Percentiles rank a stretch among this genome's conserved stretches.
Evolutionary conservation across 2,113 vertebrate genomes (phyloP).

Genomic region (Prolemur simus): DNA sequence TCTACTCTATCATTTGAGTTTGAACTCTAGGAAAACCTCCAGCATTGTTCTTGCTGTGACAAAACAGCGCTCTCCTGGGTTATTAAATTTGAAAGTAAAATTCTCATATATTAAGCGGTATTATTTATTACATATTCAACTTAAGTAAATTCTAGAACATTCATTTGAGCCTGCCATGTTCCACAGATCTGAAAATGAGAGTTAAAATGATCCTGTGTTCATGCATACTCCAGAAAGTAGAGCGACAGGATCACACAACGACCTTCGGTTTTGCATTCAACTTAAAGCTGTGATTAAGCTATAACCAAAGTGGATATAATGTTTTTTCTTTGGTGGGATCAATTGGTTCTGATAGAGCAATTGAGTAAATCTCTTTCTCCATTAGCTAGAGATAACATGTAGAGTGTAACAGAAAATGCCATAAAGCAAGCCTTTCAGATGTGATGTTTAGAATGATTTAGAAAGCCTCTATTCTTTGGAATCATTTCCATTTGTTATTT

Average conservation of each 20-base stretch:
- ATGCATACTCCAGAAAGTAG: neutral
- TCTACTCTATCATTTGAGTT: neutral
- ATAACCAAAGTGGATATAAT: neutral
- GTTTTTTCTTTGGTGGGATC: neutral
- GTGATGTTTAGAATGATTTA: neutral
- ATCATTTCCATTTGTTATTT: neutral
- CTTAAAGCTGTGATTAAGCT: neutral
- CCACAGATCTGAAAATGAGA: neutral
- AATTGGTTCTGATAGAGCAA: neutral
- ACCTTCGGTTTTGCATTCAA: neutral
- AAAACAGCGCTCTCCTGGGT: neutral
- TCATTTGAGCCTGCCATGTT: neutral
- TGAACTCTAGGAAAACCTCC: neutral
- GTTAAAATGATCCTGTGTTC: neutral
- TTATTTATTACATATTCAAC: neutral
- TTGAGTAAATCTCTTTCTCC: neutral
- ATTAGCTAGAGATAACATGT: neutral
- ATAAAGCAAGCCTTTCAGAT: neutral
- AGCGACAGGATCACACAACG: accelerated
- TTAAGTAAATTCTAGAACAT: neutral
- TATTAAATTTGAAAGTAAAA: conserved; percentile 9
- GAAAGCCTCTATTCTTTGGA: neutral
- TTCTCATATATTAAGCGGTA: neutral
- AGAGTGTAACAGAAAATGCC: neutral
- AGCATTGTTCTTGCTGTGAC: neutral